A percentile compares a stretch with the other conserved stretches of the same genome.
Evolutionary conservation across 2,888 invertebrate species (phyloP).

Genomic region (Margaritifera margaritifera): DNA sequence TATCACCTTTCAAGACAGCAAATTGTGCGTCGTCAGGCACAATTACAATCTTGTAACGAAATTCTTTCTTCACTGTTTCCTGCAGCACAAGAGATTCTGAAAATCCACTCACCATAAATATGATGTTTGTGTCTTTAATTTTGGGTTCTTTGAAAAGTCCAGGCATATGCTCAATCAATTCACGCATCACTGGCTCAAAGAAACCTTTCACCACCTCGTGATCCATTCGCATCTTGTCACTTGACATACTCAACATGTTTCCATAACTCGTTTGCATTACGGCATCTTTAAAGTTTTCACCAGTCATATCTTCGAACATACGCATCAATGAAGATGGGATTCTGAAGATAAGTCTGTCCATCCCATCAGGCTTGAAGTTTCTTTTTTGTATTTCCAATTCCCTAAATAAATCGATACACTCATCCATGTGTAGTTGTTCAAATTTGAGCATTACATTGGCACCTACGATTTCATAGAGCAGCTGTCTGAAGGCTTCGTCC

Average conservation of each 20-base stretch:
- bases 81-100: conserved; percentile 2
- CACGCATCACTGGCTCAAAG: neutral
- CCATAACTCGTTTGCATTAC: too few species aligned
- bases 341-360: neutral
- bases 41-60: conserved; percentile 2
- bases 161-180: conserved; percentile 2
- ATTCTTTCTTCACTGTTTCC: conserved; percentile 1
- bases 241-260: too few species aligned
- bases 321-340: neutral
- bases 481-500: neutral
- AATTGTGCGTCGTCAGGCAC: conserved; percentile 4
- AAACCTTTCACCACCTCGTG: conserved; percentile 1
- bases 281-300: too few species aligned
- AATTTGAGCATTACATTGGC: conserved; percentile 1
- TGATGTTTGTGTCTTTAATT: neutral
- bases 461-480: conserved; percentile 5
- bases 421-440: conserved; percentile 2
- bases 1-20: conserved; percentile 5
- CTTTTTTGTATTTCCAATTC: conserved; percentile 7
- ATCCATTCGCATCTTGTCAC: neutral
- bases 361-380: conserved; percentile 1
- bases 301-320: too few species aligned
- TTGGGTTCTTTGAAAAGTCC: neutral
- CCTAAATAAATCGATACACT: conserved; percentile 5
- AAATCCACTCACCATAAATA: conserved; percentile 11